phyloP scores from a whole-genome alignment of 2,797 vertebrate genomes.

The Diplodus puntazzo region DNA sequence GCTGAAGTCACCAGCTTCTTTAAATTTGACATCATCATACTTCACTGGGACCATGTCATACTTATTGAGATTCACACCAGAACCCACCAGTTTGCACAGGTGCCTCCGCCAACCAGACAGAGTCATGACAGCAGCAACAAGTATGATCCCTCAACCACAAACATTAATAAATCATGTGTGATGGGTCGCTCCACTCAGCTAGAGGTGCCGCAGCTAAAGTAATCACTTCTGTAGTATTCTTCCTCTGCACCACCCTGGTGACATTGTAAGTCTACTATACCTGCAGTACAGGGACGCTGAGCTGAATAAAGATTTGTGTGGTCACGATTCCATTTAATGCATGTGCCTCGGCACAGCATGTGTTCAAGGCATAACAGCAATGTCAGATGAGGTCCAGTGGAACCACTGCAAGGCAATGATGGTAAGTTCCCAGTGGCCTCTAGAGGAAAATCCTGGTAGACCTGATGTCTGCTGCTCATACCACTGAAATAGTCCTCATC shows the following conservation, averaged over 20 bases:
- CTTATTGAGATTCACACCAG: neutral
- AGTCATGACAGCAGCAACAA: constrained; percentile 3
- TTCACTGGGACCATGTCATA: neutral
- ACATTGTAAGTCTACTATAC: neutral
- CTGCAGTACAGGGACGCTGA: neutral
- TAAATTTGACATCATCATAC: neutral
- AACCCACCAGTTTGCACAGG: neutral
- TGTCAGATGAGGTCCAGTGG: constrained; percentile 30
- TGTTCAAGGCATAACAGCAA: neutral
- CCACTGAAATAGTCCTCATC: constrained; percentile 5
- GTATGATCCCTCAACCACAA: neutral
- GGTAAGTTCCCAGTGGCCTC: constrained; percentile 13
- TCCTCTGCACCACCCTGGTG: neutral
- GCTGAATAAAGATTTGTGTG: neutral
- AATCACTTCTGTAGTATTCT: neutral
- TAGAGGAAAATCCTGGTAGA: constrained; percentile 16
- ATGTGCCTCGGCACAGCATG: constrained; percentile 9
- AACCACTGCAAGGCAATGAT: constrained; percentile 23
- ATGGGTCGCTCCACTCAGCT: neutral
- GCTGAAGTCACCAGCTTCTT: neutral
- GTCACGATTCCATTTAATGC: neutral
- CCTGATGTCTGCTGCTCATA: neutral
- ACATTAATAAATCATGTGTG: neutral
- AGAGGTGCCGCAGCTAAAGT: neutral
- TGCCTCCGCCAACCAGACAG: neutral